These are phyloP conservation scores for Pseudotriccus pelzelni DNA, from an alignment of 2,797 vertebrate species.

Conservation along the genomic window DNA sequence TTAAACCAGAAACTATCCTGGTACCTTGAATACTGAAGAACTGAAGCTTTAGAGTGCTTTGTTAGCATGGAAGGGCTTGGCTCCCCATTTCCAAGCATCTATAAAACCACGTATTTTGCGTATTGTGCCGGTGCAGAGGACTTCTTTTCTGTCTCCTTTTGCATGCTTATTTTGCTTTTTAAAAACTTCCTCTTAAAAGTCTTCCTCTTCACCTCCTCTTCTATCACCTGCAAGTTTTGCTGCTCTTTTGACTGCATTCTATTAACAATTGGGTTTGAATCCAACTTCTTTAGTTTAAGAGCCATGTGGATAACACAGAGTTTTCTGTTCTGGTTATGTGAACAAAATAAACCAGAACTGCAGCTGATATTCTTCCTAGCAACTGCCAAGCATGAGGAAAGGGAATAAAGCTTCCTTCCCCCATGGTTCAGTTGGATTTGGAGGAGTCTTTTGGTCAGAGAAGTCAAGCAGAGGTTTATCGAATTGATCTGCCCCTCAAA, in stretches of 20 bases:
- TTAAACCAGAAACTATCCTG: background rate
- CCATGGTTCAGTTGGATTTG: background rate
- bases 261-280: background rate
- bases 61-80: background rate
- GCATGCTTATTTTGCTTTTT: background rate
- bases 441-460: background rate
- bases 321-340: background rate
- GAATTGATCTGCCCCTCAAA: background rate
- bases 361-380: background rate
- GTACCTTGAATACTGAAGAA: background rate
- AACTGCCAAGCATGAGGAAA: background rate
- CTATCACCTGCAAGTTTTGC: background rate
- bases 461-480: background rate
- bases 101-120: background rate
- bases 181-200: background rate
- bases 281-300: background rate
- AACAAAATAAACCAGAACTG: background rate
- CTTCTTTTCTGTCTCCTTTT: background rate
- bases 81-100: background rate
- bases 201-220: background rate
- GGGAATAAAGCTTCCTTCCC: background rate
- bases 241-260: background rate
- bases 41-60: conserved; percentile 13
- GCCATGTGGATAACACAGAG: background rate
- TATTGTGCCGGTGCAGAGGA: background rate